Percentiles rank a stretch among this genome's conserved stretches.
phyloP scores from a whole-genome alignment of 2,797 vertebrate species.

The Pagetopsis macropterus region DNA sequence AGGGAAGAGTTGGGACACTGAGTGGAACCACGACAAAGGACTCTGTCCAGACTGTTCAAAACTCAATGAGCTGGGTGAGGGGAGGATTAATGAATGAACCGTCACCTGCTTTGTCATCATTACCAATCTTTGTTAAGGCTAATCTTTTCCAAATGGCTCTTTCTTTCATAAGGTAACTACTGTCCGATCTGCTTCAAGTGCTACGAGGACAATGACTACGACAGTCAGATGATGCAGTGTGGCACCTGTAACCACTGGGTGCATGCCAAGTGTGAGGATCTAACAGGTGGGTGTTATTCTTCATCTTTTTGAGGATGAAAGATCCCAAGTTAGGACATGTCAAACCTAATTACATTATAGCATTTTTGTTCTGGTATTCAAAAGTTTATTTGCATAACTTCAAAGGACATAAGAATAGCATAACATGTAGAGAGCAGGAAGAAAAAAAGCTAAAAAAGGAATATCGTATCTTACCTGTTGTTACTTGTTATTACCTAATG shows the following conservation, averaged over 20 bases:
- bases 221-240: constrained; percentile 96
- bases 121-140: background rate
- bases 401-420: background rate
- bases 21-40: constrained; percentile 91
- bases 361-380: background rate
- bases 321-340: background rate
- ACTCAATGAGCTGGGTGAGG: constrained; percentile 89
- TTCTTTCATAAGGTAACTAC: constrained; percentile 86
- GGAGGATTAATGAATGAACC: background rate
- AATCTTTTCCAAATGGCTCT: constrained; percentile 19
- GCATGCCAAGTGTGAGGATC: constrained; percentile 92
- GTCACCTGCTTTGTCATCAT: background rate
- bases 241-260: constrained; percentile 95
- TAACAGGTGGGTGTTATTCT: constrained; percentile 84
- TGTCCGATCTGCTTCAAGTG: constrained; percentile 95
- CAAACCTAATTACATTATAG: background rate
- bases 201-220: constrained; percentile 94
- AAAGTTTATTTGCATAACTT: background rate
- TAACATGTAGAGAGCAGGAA: background rate
- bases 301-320: background rate
- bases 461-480: background rate
- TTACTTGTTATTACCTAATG: background rate
- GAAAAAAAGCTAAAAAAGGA: background rate
- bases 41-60: constrained; percentile 91
- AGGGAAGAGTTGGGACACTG: constrained; percentile 90